phyloP scores from a whole-genome alignment of 53 echinoderm and acorn worm genomes.

The Henricia sp. region DNA sequence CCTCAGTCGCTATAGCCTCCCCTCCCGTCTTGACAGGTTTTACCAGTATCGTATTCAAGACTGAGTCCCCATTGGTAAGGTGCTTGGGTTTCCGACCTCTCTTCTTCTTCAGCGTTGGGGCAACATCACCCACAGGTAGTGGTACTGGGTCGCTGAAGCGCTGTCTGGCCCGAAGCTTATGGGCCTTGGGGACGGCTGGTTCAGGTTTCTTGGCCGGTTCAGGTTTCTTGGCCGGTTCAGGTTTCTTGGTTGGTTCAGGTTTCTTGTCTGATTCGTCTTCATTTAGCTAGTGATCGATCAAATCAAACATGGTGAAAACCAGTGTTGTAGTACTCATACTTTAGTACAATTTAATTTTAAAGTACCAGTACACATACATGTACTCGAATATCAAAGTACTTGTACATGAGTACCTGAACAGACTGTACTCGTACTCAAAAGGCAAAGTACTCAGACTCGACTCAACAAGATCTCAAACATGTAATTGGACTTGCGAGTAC shows the following conservation, averaged over 20 bases:
- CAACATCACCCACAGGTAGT: neutral
- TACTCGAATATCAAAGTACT: no score
- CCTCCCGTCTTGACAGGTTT: conserved; percentile 33
- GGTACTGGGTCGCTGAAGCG: neutral
- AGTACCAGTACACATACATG: no score
- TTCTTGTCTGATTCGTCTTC: conserved; percentile 33
- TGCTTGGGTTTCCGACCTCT: conserved; percentile 46
- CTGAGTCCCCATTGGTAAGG: conserved; percentile 37
- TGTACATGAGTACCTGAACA: no score
- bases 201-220: neutral
- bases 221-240: no score
- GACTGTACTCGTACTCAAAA: no score
- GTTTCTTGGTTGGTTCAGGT: no score
- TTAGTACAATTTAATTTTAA: no score
- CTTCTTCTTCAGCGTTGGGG: conserved; percentile 11
- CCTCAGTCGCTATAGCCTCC: conserved; percentile 54
- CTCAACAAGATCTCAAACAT: no score
- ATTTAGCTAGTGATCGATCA: conserved; percentile 9
- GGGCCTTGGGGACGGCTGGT: neutral
- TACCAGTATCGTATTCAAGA: conserved; percentile 21
- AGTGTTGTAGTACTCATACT: no score
- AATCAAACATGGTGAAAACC: no score
- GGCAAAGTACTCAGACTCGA: no score
- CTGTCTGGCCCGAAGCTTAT: neutral
- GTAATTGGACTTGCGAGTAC: no score